Evolutionary conservation across 2,888 invertebrate species (phyloP), one percentile per base, ranked within the genome.

Genomic region (Nephrotoma appendiculata): DNA sequence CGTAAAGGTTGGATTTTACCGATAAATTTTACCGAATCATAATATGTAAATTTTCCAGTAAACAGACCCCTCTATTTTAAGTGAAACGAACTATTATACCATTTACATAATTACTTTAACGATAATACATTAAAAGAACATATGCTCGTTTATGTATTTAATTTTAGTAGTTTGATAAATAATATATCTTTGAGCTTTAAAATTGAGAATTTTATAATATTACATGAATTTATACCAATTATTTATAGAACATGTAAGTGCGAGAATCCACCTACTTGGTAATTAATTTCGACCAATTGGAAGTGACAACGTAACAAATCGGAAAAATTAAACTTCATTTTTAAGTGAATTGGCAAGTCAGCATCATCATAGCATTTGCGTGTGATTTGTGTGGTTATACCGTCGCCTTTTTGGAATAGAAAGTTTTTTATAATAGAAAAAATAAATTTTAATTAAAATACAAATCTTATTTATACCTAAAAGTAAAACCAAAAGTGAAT

Each of bases 301-400:
- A 45, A 7, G 43, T 85, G 85, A 44, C 85, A 85, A 85, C 85
- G 85, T 85, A 85, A 85, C 42, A 85, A 85, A 85, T 44, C 85
- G 1, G 42, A 85, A 85, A 85, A 31, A 44, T 43, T 42, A 31
- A 85, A 44, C 45, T 44, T 19, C 19, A 31, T 44, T 85, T 44
- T 85, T 45, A 42, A 84, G 41, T 42, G 15, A 85, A 85, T 85
- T 44, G 85, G 85, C 85, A 85, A 85, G 85, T 85, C 85, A 85
- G 85, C 85, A 85, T 85, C 85, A 85, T 85, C 85, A 85, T 44
- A 44, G 84, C 84, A 84, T 84, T 84, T 84, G n/a, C 42, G 84
- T 84, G 41, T 84, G 44, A 44, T 44, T 43, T 85, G 85, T 44
- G 44, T 85, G 85, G 41, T 85, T 42, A 44, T 85, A 85, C 45